Percentiles rank a stretch among this genome's conserved stretches.
phyloP scores from a whole-genome alignment of 2,888 invertebrate species.

The Seira ritae region DNA sequence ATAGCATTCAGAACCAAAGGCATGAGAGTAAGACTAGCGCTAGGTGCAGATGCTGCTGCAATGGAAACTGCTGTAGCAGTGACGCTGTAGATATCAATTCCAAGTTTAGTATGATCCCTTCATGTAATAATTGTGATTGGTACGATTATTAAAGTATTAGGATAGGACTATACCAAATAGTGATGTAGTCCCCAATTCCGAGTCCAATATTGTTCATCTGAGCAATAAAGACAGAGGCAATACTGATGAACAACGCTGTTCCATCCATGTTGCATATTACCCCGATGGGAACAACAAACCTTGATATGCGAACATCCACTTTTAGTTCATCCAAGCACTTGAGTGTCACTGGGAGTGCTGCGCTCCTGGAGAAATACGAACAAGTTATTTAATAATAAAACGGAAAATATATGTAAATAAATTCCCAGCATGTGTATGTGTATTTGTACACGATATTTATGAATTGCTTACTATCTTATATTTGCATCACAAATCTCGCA shows the following conservation, averaged over 20 bases:
- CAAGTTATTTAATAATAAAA: not conserved
- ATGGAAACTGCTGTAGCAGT: slow-evolving; percentile 92
- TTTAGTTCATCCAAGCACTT: slow-evolving; percentile 89
- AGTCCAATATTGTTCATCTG: slow-evolving; percentile 90
- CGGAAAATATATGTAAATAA: not conserved
- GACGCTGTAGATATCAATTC: slow-evolving; percentile 78
- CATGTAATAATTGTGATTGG: not conserved
- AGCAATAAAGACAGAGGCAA: slow-evolving; percentile 91
- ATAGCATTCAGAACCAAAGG: slow-evolving; percentile 89
- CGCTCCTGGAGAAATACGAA: slow-evolving; percentile 80
- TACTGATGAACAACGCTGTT: slow-evolving; percentile 90
- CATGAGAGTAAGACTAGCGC: slow-evolving; percentile 88
- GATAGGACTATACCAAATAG: slow-evolving; percentile 89
- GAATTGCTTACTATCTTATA: not conserved
- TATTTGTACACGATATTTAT: no score
- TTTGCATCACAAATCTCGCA: slow-evolving; percentile 1
- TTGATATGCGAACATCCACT: slow-evolving; percentile 87
- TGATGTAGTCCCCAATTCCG: slow-evolving; percentile 89
- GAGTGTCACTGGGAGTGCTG: slow-evolving; percentile 92
- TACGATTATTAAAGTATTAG: not conserved
- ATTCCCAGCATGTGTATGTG: no score
- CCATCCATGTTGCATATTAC: slow-evolving; percentile 96
- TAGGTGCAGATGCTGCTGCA: slow-evolving; percentile 91
- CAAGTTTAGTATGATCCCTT: not conserved
- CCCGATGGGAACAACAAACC: slow-evolving; percentile 84